Conservation (phyloP, 2,888 invertebrate genomes). For the Nemotelus pantherinus region DNA sequence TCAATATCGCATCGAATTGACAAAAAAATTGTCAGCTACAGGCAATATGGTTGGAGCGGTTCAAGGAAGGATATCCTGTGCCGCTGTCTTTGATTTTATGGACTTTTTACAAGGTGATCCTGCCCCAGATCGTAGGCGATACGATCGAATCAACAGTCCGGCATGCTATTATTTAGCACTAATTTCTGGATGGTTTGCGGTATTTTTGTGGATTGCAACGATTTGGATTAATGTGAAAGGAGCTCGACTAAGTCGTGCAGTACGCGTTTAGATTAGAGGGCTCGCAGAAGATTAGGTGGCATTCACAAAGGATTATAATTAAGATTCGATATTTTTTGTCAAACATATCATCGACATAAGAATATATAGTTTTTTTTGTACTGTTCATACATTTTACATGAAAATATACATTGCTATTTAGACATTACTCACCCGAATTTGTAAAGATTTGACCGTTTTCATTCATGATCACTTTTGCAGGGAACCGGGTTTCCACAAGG, state of each 20-base stretch:
- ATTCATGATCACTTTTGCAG: too few species aligned
- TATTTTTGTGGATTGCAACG: constrained; percentile 67
- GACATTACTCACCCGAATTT: too few species aligned
- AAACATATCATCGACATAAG: too few species aligned
- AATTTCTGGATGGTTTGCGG: constrained; percentile 71
- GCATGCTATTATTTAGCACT: constrained; percentile 74
- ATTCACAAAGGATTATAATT: too few species aligned
- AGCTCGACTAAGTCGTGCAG: constrained; percentile 61
- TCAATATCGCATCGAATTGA: constrained; percentile 75
- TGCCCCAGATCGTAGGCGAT: constrained; percentile 67
- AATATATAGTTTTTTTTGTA: too few species aligned
- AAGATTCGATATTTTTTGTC: too few species aligned
- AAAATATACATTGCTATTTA: too few species aligned
- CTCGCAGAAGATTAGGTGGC: constrained; percentile 31
- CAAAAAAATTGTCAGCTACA: constrained; percentile 66
- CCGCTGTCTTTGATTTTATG: constrained; percentile 83
- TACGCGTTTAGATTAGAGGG: constrained; percentile 56
- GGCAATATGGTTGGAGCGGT: constrained; percentile 64
- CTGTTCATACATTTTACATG: too few species aligned
- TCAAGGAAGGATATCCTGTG: constrained; percentile 72
- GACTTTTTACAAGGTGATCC: constrained; percentile 79
- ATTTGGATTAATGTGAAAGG: constrained; percentile 66
- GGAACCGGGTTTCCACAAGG: too few species aligned
- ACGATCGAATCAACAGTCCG: constrained; percentile 78
- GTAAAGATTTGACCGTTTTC: too few species aligned